Evolutionary conservation across 2,888 invertebrate species (phyloP), one percentile per base, ranked within the genome.

Genomic region (Drepana falcataria): DNA sequence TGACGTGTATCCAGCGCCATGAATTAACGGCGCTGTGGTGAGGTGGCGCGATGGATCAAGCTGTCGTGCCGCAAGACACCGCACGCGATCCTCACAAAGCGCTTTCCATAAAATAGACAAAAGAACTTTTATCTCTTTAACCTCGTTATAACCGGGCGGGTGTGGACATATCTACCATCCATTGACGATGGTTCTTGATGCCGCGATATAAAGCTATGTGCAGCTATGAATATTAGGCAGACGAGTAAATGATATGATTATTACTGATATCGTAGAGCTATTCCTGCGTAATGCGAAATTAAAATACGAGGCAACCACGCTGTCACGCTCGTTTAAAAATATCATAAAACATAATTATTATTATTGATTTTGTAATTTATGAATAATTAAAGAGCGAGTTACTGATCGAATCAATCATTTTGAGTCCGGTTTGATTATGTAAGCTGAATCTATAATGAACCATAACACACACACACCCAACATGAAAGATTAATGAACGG

Each of bases 101-200:
- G 64, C 58, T 77, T 74, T 69, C 69, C 76, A 79, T 78, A 76
- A 78, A 73, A 71, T 56, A 70, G 61, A 68, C 61, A 68, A 68
- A 69, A 71, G 71, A 73, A 61, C 60, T 71, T 72, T 68, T 69
- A 70, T 66, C 21, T 21, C 21, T 21, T 21, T 21, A 21, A 65
- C 64, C 65, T 35, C 53, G 58, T 60, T 69, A 58, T 56, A 56
- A 60, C 61, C 65, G 60, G 65, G 21, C 21, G 21, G 21, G 21
- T 21, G 21, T 21, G 21, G 55, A 58, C 53, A 54, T 54, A 49
- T 5, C 7, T 49, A n/a, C 7, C 9, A 9, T 4, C 9, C 21
- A 49, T 49, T 37, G 51, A 7, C 21, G 47, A 35, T 47, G 21
- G 9, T 48, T 44, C 54, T 47, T 47, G 54, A 54, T 9, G 9